Evolutionary conservation across 2,113 vertebrate genomes (phyloP), one percentile per base, ranked within the genome.

Genomic region (Poecilia latipinna): DNA sequence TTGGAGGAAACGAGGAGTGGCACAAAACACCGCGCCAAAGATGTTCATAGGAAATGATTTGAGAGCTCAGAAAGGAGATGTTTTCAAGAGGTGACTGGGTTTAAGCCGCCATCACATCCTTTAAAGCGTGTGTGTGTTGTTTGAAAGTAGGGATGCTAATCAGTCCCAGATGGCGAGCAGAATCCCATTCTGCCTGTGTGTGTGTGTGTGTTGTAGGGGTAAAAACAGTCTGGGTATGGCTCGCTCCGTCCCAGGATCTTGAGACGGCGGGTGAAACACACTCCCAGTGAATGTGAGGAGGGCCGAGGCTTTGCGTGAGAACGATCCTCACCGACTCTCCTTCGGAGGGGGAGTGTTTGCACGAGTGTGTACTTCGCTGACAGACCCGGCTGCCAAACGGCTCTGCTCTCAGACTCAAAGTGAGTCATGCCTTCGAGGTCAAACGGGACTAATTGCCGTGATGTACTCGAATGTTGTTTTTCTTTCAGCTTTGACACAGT

Each of bases 281-380:
- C 67, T 32, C 62, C 7, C 62, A 22, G 83, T 88, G 85, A 89
- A 90, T 87, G 89, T 42, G 39, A 72, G 60, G 37, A 42, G 60
- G 37, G 62, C 12, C 26, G 28, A 22, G 51, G 73, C 77, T 78
- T 77, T 29, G 82, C 85, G 77, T 88, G 87, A 74, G 77, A 86
- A 84, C 5, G 64, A 13, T 62, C 48, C 63, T 65, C 42, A 12
- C 35, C 33, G 24, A 39, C 24, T 35, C 31, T 35, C 33, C 10
- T 64, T 64, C 28, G 22, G 26, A 17, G 65, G 37, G 65, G 13
- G 65, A 44, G 35, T 22, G 39, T 24, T 65, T 65, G 63, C 32
- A 22, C 1, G 3, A 66, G 15, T 31, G 64, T n/a, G 61, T 75
- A 39, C 32, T 72, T 63, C 54, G 44, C 31, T 48, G 68, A 71